Conservation (phyloP, 2,113 vertebrate genomes). For the Aptenodytes patagonicus region DNA sequence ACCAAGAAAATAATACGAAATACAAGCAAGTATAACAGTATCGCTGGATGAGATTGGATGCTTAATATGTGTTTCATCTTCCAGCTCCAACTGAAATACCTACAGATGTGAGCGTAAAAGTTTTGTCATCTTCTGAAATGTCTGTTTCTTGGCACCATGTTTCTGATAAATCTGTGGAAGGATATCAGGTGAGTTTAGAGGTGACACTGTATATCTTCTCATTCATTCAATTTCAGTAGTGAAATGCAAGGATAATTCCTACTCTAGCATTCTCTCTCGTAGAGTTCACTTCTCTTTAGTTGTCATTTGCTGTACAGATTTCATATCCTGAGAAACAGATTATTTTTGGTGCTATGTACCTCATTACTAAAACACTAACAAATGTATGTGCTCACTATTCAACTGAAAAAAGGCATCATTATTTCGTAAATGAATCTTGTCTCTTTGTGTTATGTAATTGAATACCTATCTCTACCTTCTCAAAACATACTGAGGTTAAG, state of each 20-base stretch:
- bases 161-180: conserved; percentile 79
- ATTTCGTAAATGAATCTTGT: background rate
- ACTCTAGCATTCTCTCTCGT: background rate
- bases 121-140: conserved; percentile 87
- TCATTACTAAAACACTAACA: background rate
- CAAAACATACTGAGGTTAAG: background rate
- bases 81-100: conserved; percentile 87
- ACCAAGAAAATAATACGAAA: background rate
- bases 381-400: background rate
- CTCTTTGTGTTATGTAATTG: background rate
- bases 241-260: background rate
- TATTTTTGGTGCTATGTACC: background rate
- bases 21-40: background rate
- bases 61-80: conserved; percentile 21
- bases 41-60: background rate
- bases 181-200: conserved; percentile 86
- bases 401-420: background rate
- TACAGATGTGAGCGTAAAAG: conserved; percentile 70
- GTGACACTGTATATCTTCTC: background rate
- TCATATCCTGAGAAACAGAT: background rate
- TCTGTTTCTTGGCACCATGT: conserved; percentile 85
- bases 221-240: background rate
- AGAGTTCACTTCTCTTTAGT: background rate
- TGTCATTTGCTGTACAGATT: background rate
- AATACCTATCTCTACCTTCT: background rate